These are phyloP conservation scores for Drosophila mercatorum DNA, from an alignment of 2,888 invertebrate species.

Conservation along the genomic window DNA sequence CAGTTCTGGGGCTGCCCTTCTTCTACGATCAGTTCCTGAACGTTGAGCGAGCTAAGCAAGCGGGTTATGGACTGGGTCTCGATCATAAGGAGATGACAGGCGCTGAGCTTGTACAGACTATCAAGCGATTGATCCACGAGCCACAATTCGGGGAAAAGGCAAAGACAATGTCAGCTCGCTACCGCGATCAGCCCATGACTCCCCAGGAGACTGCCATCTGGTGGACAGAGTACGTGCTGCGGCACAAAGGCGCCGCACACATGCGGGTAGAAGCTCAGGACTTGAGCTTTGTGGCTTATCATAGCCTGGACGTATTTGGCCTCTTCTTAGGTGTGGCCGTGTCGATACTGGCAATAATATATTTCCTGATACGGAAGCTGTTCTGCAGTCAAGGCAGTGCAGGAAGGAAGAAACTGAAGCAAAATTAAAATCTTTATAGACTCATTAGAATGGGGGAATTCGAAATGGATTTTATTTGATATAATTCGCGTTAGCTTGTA, in stretches of 20 bases:
- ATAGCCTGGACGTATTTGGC: slow-evolving; percentile 78
- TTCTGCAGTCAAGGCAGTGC: background rate
- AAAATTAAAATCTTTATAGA: slow-evolving; percentile 5
- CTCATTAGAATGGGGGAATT: too few species aligned
- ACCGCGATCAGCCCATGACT: slow-evolving; percentile 79
- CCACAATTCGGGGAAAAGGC: slow-evolving; percentile 55
- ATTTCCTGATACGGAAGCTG: slow-evolving; percentile 5
- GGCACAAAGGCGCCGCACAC: slow-evolving; percentile 83
- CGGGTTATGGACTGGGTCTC: slow-evolving; percentile 84
- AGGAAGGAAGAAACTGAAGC: slow-evolving; percentile 23
- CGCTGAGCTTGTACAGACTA: slow-evolving; percentile 65
- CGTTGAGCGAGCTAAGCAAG: slow-evolving; percentile 82
- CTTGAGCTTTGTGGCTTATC: slow-evolving; percentile 78
- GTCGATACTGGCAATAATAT: slow-evolving; percentile 12
- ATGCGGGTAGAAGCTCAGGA: slow-evolving; percentile 80
- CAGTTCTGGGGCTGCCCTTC: slow-evolving; percentile 85
- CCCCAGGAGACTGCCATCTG: slow-evolving; percentile 80
- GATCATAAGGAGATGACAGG: slow-evolving; percentile 80
- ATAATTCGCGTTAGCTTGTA: too few species aligned
- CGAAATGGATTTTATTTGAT: background rate
- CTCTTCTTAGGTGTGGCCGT: slow-evolving; percentile 55
- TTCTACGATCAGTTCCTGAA: slow-evolving; percentile 86
- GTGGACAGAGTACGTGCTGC: slow-evolving; percentile 82
- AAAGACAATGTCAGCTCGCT: slow-evolving; percentile 69
- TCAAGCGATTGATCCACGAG: slow-evolving; percentile 65